Percentiles rank a stretch among this genome's conserved stretches.
Evolutionary conservation across 2,888 invertebrate genomes (phyloP).

Genomic region (Drosophila nigricruria): DNA sequence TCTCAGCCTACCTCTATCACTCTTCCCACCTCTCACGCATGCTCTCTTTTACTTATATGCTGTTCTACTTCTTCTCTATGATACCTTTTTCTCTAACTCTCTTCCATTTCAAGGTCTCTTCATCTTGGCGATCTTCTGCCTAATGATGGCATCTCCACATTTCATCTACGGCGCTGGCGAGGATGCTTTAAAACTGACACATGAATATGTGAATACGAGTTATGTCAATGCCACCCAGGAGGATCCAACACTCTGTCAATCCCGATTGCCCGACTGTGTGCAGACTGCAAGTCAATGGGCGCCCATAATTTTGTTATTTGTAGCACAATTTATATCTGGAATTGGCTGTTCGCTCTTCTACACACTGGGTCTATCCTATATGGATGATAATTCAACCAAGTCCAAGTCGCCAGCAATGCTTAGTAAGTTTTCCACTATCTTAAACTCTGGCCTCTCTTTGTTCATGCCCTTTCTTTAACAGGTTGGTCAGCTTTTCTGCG

Average conservation of each 20-base stretch:
- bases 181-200: constrained; percentile 88
- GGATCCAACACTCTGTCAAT: constrained; percentile 37
- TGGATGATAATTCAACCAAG: constrained; percentile 90
- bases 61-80: background rate
- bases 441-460: background rate
- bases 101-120: constrained; percentile 82
- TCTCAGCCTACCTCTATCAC: background rate
- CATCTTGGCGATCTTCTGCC: constrained; percentile 88
- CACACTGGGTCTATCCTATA: constrained; percentile 89
- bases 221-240: constrained; percentile 68
- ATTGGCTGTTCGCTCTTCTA: constrained; percentile 89
- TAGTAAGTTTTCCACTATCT: constrained; percentile 83
- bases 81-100: no score
- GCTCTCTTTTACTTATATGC: background rate
- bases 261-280: constrained; percentile 26
- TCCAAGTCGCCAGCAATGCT: constrained; percentile 89
- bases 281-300: constrained; percentile 79
- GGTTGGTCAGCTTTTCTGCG: constrained; percentile 88
- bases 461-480: constrained; percentile 77
- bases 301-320: constrained; percentile 87
- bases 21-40: background rate
- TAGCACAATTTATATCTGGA: constrained; percentile 89
- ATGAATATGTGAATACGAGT: constrained; percentile 86
- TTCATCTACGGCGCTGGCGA: constrained; percentile 89
- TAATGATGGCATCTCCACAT: constrained; percentile 89